Evolutionary conservation across 2,888 invertebrate species (phyloP).

Genomic region (Phymatocera aterrima): DNA sequence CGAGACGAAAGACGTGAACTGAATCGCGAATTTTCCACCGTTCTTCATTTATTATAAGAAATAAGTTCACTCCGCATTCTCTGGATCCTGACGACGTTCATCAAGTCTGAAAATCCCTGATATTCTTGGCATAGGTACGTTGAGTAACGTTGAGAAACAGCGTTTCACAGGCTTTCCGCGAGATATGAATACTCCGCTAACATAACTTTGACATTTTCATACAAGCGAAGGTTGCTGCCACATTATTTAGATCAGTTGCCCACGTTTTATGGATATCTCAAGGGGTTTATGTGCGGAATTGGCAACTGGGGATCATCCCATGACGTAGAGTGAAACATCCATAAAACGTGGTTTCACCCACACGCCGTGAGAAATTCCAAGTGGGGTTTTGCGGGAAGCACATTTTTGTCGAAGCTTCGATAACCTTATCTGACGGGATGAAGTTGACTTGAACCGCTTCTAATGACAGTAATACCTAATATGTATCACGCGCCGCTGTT

Average conservation of each 20-base stretch:
- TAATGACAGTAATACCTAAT: not conserved
- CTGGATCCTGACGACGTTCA: not conserved
- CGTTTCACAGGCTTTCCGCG: not conserved
- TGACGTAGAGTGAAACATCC: not conserved
- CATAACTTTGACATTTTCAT: slow-evolving; percentile 39
- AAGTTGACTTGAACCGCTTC: not conserved
- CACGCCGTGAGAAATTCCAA: slow-evolving; percentile 2
- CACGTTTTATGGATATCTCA: not conserved
- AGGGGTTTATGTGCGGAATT: not conserved
- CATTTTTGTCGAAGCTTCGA: not conserved
- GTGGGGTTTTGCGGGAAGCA: not conserved
- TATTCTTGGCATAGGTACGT: not conserved
- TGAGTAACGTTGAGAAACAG: slow-evolving; percentile 11
- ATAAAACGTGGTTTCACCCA: slow-evolving; percentile 32
- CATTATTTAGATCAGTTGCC: slow-evolving; percentile 38
- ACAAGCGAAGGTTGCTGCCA: not conserved
- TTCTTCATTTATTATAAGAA: slow-evolving; percentile 4
- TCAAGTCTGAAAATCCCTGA: not conserved
- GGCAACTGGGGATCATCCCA: slow-evolving; percentile 1
- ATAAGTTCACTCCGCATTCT: not conserved
- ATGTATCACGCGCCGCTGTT: not conserved
- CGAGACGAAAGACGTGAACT: not conserved
- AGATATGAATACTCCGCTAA: not conserved
- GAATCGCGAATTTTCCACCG: not conserved
- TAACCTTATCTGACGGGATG: not conserved